Conservation (phyloP, 2,888 invertebrate species). For the Trisateles emortualis region DNA sequence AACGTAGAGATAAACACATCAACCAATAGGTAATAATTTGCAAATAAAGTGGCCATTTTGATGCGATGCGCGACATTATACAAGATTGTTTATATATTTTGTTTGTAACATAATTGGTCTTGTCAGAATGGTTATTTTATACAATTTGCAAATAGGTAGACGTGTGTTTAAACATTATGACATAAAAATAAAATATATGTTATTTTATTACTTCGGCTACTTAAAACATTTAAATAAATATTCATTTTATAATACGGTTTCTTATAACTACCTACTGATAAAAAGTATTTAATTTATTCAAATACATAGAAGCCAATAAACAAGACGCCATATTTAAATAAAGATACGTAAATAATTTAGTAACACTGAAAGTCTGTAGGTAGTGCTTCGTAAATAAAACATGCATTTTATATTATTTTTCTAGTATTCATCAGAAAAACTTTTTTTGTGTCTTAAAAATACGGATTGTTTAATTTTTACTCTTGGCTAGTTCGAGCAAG, state of each 20-base stretch:
- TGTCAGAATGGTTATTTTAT: neutral
- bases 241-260: too few species aligned
- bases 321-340: too few species aligned
- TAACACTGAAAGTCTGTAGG: too few species aligned
- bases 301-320: too few species aligned
- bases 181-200: neutral
- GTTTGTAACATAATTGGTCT: neutral
- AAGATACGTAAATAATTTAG: too few species aligned
- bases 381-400: too few species aligned
- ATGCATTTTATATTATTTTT: too few species aligned
- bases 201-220: slow-evolving; percentile 5
- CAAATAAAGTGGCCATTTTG: slow-evolving; percentile 23
- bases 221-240: neutral
- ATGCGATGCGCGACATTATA: slow-evolving; percentile 9
- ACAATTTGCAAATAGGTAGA: slow-evolving; percentile 5
- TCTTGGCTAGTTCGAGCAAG: too few species aligned
- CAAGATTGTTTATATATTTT: slow-evolving; percentile 16
- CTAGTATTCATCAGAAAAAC: too few species aligned
- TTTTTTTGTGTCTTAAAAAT: too few species aligned
- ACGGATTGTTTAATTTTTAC: too few species aligned
- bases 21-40: slow-evolving; percentile 26
- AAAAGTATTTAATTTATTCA: neutral
- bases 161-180: slow-evolving; percentile 9
- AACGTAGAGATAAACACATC: slow-evolving; percentile 17
- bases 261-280: neutral